phyloP scores from a whole-genome alignment of 1,140 invertebrate genomes.

The Carposina sasakii region DNA sequence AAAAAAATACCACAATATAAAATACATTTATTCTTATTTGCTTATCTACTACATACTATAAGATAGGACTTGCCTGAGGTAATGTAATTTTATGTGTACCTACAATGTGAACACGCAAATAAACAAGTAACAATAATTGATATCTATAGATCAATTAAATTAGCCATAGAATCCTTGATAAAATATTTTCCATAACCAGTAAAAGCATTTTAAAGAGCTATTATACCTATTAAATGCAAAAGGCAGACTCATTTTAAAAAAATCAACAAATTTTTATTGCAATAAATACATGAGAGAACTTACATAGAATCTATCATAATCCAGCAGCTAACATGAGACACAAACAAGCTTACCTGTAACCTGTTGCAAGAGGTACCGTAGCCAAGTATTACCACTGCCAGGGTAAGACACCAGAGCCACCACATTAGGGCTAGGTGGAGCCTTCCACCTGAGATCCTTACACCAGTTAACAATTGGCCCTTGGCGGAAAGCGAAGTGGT shows the following conservation, averaged over 20 bases:
- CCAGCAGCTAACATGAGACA: background rate
- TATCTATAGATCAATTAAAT: background rate
- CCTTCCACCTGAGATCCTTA: slow-evolving; percentile 39
- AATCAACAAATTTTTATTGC: background rate
- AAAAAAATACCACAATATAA: background rate
- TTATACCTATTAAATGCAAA: background rate
- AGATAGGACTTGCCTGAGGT: no score
- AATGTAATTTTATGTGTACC: no score
- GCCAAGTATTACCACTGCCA: slow-evolving; percentile 87
- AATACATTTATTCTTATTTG: no score
- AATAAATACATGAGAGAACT: background rate
- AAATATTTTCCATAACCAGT: background rate
- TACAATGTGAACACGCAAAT: no score
- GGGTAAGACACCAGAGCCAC: slow-evolving; percentile 83
- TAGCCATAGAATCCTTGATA: background rate
- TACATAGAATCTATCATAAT: background rate
- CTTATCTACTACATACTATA: no score
- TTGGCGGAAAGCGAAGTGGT: slow-evolving; percentile 37
- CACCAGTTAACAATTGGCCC: slow-evolving; percentile 49
- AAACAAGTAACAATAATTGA: slow-evolving; percentile 1
- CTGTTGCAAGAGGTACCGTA: slow-evolving; percentile 84
- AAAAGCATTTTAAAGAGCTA: background rate
- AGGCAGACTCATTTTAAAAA: background rate
- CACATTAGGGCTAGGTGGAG: slow-evolving; percentile 34
- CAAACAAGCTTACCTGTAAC: slow-evolving; percentile 76